Percentiles rank a stretch among this genome's conserved stretches.
Evolutionary conservation across 2,797 vertebrate species (phyloP).

Genomic region (Urocyon cinereoargenteus): DNA sequence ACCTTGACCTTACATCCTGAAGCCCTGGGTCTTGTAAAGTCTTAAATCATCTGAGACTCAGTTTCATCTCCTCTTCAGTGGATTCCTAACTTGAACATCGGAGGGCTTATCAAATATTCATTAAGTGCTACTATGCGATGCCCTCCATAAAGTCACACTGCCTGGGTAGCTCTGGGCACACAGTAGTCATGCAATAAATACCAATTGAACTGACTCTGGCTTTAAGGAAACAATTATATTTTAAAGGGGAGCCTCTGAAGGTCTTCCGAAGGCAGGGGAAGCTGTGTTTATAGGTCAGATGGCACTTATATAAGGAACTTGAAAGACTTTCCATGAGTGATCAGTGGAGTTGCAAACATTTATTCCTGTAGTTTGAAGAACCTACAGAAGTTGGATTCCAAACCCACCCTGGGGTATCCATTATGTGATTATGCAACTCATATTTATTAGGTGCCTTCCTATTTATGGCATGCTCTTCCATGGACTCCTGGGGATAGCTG

Average conservation of each 20-base stretch:
- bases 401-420: not conserved
- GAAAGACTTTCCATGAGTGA: not conserved
- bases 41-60: not conserved
- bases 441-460: not conserved
- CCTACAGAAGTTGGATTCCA: not conserved
- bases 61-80: not conserved
- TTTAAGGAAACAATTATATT: not conserved
- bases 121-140: not conserved
- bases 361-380: not conserved
- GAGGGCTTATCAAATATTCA: not conserved
- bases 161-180: not conserved
- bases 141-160: not conserved
- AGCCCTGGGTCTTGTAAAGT: not conserved
- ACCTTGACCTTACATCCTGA: not conserved
- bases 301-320: not conserved
- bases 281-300: not conserved
- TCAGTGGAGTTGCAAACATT: not conserved
- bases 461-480: not conserved
- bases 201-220: not conserved
- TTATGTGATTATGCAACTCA: not conserved
- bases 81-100: not conserved
- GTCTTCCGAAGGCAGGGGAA: not conserved
- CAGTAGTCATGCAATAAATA: not conserved
- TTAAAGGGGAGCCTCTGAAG: not conserved
- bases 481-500: not conserved